Evolutionary conservation across 2,888 invertebrate genomes (phyloP), one percentile per base, ranked within the genome.

Genomic region (Coecobrya sp.): DNA sequence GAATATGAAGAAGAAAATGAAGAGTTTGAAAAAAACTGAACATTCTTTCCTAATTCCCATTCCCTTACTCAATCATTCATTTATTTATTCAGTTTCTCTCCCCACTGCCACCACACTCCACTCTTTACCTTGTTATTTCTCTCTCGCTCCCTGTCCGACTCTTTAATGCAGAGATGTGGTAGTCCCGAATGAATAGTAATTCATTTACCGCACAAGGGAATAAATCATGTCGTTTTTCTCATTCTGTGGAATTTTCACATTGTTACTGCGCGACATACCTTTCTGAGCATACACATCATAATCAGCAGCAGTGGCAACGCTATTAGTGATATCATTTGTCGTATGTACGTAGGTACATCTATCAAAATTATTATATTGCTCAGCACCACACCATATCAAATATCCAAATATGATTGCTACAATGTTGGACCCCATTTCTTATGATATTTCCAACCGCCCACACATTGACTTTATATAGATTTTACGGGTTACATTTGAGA

Each of bases 141-240:
- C 73, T 36, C 68, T 5, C 36, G 36, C 36, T 36, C 42, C 22
- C 45, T n/a, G n/a, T n/a, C n/a, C 8, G 27, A 16, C 70, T 70
- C 68, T 68, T 81, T 86, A 91, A 91, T 91, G 86, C 82, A 91
- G 81, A 91, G 86, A 91, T 86, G 86, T 86, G 81, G 70, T 55
- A 86, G 86, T 82, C 86, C 76, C 91, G 86, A 59, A 91, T 86
- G 86, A 91, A 86, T 91, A 91, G 91, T 91, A 86, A 91, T 86
- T 91, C 91, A 91, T 91, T 91, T 91, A 86, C 81, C 91, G 81
- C 91, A 91, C 86, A 30, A 30, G 91, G 81, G 91, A 91, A 91
- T 91, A 91, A 91, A 91, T 91, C 91, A 91, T 86, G 91, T 82
- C 91, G 70, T 86, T 86, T 91, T 91, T 81, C 85, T 85, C 91